Percentiles rank a stretch among this genome's conserved stretches.
phyloP scores from a whole-genome alignment of 2,797 vertebrate genomes.

The Enteromius treurensis region DNA sequence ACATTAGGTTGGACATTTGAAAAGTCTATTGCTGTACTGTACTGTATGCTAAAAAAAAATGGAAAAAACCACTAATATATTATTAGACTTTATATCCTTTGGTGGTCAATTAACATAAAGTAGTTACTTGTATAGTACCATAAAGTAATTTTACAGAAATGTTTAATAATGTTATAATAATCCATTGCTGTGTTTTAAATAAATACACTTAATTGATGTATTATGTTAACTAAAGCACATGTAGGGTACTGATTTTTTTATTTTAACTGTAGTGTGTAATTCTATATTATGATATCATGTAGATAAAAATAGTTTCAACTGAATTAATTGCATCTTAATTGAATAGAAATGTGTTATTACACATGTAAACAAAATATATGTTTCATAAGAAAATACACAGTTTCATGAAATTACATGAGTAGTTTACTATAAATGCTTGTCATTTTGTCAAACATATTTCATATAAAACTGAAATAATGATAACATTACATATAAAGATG shows the following conservation, averaged over 20 bases:
- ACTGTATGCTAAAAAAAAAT: neutral
- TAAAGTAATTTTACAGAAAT: neutral
- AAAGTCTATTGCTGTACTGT: neutral
- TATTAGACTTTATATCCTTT: neutral
- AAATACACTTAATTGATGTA: neutral
- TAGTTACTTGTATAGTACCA: neutral
- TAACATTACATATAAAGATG: no score
- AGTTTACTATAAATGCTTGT: neutral
- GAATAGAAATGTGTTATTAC: neutral
- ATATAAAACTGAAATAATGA: no score
- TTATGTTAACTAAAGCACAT: neutral
- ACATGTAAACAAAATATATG: neutral
- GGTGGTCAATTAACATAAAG: neutral
- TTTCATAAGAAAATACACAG: neutral
- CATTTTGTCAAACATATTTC: neutral
- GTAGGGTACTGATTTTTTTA: neutral
- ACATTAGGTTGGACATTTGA: neutral
- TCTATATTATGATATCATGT: neutral
- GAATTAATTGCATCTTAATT: neutral
- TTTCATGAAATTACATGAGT: neutral
- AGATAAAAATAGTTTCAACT: neutral
- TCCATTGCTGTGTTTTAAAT: neutral
- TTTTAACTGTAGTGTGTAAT: neutral
- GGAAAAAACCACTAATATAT: neutral
- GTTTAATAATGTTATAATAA: neutral